phyloP scores from a whole-genome alignment of 1,140 invertebrate genomes.

The Brachionus angularis region DNA sequence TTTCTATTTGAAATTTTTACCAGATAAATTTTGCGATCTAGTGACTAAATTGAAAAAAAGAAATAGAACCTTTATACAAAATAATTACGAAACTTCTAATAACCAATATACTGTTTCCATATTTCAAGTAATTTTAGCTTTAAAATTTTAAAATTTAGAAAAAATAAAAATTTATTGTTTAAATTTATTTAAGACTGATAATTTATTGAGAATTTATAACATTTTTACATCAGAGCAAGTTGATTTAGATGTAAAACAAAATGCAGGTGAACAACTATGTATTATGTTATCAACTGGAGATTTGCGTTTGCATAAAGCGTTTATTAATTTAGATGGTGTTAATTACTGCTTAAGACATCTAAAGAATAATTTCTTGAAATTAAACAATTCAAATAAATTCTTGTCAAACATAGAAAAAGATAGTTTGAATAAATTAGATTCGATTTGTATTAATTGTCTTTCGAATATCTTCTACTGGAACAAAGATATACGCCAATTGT shows the following conservation, averaged over 20 bases:
- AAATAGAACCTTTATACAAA: conserved; percentile 11
- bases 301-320: conserved; percentile 25
- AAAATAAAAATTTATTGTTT: not conserved
- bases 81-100: not conserved
- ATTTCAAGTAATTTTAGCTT: too few species aligned
- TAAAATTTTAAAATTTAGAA: not conserved
- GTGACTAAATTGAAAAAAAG: not conserved
- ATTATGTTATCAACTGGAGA: conserved; percentile 37
- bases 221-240: conserved; percentile 29
- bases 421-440: conserved; percentile 4
- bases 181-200: conserved; percentile 12
- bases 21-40: conserved; percentile 32
- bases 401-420: not conserved
- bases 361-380: not conserved
- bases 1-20: conserved; percentile 2
- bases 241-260: conserved; percentile 22
- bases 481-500: conserved; percentile 19
- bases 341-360: conserved; percentile 27
- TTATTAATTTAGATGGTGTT: conserved; percentile 29
- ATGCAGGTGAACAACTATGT: conserved; percentile 28
- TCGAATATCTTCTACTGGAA: conserved; percentile 32
- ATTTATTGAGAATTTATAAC: conserved; percentile 25
- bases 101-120: not conserved
- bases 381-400: not conserved
- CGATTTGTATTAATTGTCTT: conserved; percentile 15